These are phyloP conservation scores for Limnephilus rhombicus DNA, from an alignment of 2,888 invertebrate genomes.

Conservation along the genomic window DNA sequence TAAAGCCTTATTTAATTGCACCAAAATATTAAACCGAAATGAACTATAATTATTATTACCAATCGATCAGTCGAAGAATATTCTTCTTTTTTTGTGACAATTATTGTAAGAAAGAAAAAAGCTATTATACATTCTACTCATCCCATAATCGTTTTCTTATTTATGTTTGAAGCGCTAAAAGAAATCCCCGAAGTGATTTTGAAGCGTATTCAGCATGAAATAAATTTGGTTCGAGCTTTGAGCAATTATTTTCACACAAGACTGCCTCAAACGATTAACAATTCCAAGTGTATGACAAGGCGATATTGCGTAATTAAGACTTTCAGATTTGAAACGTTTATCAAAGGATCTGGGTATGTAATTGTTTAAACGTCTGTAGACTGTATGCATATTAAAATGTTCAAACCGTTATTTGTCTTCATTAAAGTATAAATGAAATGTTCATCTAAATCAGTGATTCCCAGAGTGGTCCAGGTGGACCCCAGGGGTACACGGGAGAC, in stretches of 20 bases:
- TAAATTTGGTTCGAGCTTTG: not conserved
- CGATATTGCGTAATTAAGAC: not conserved
- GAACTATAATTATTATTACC: too few species aligned
- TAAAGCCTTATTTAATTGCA: too few species aligned
- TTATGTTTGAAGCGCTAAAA: not conserved
- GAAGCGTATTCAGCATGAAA: not conserved
- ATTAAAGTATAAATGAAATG: not conserved
- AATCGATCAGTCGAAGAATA: too few species aligned
- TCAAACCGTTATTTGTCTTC: not conserved
- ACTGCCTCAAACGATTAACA: not conserved
- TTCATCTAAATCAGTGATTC: too few species aligned
- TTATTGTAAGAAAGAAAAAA: not conserved
- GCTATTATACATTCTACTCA: not conserved
- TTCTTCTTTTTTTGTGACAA: too few species aligned
- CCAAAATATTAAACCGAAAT: too few species aligned
- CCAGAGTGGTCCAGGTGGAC: too few species aligned
- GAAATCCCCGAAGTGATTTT: not conserved
- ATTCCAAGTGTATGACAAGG: not conserved
- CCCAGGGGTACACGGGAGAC: too few species aligned
- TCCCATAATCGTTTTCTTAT: not conserved
- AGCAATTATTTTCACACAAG: slow-evolving; percentile 1
- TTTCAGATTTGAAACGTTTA: not conserved
- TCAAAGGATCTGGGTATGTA: not conserved
- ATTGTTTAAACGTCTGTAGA: not conserved
- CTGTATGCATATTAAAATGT: not conserved